Base-by-base conservation (phyloP, 2,888 invertebrate genomes). In the Rhingia rostrata region DNA sequence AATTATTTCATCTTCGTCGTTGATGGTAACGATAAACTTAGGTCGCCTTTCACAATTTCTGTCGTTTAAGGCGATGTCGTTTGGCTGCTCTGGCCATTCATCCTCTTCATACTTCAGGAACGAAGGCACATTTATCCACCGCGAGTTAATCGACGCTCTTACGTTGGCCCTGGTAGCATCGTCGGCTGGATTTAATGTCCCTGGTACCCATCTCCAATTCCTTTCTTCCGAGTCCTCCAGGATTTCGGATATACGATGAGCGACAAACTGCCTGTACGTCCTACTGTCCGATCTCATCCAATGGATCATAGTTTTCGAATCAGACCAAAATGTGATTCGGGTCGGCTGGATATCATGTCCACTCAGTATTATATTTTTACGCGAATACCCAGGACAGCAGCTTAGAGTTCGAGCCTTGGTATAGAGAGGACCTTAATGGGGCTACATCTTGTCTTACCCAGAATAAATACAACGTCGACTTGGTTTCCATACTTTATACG, bases 191-290 rank as follows among this genome's bases (percentile, higher is more conserved):
- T 88, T 88, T 30, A 49, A 6, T 12, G 67, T 80, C 4, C 86
- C 69, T 14, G 87, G 86, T 5, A 87, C 85, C 85, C 88, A 88
- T 10, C 67, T 61, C 87, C 88, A 88, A 5, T 87, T 69, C 6
- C 77, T 72, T 30, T 60, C 43, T 6, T 75, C 14, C 2, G 82
- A 74, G 2, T 49, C 14, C 6, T 85, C 77, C 14, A 72, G 74
- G n/a, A 87, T 87, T 64, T 88, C 87, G 0, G 86, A 86, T 12
- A 88, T 86, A 6, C 87, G 63, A 72, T 87, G 85, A 6, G 87
- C 86, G 4, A 87, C 87, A 49, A 86, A 88, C n/a, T 86, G 84
- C 70, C 86, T 87, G 30, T 77, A 87, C 6, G 39, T 51, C 22
- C 83, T 73, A n/a, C 82, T 61, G 7, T 74, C 37, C 0, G 84